Base-by-base conservation (phyloP, 2,888 invertebrate genomes). In the Mylabris sibirica region DNA sequence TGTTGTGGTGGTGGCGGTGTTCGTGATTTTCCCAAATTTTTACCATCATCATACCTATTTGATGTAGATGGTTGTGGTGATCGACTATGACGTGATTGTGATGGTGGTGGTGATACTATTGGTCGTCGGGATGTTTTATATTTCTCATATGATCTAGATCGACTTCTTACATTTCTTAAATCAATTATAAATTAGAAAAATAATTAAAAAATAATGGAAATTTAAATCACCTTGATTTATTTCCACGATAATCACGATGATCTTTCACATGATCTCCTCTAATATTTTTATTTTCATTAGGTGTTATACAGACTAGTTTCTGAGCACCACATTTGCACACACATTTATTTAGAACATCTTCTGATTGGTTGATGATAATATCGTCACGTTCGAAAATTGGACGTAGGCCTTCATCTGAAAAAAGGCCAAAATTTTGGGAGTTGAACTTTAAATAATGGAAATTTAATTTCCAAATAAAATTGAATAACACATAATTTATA, bases 371-470 rank as follows among this genome's bases (percentile, higher is more conserved):
- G 12, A 63, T 60, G 17, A 59, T 8, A 1, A 67, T 34, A 34
- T 67, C 67, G 9, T 67, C 63, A 26, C 67, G 67, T 17, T 67
- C 67, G 34, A 67, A 67, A 44, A 67, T 67, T 17, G 67, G 67
- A n/a, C 34, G 67, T 4, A 41, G 24, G 12, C 67, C 67, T 30
- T 67, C 67, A 63, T 63, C 67, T 67, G 67, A 63, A 67, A 67
- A 14, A 41, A n/a, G n/a, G 14, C 3, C 1, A 35, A 1, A 35
- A 11, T 11, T n/a, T 35, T 35, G 11, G 41, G 14, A 41, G 3
- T 17, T 41, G 3, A 41, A 41, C 41, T 41, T 41, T 41, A n/a
- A 41, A n/a, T 41, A 41, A n/a, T n/a, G 4, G 14, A 14, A 41
- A n/a, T 3, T 14, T 41, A 1, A 41, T 14, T 14, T 3, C 5